Percentiles rank a stretch among this genome's conserved stretches.
Conservation (phyloP, 2,797 vertebrate genomes). For the Neosalanx taihuensis region DNA sequence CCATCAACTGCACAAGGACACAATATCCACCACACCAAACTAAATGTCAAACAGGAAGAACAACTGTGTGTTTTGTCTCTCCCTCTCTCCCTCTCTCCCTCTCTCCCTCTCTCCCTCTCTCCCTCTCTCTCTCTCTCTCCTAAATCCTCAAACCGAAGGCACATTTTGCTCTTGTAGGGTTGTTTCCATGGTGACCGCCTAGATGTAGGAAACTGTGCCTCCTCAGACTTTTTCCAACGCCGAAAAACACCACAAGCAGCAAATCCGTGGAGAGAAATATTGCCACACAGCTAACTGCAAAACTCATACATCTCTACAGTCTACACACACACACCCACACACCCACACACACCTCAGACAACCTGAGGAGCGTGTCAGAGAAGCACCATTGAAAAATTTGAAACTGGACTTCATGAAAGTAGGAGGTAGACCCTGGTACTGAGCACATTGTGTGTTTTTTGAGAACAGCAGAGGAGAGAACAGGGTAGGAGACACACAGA, state of each 20-base stretch:
- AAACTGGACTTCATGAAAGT: too few species aligned
- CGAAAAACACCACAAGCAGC: slow-evolving; percentile 6
- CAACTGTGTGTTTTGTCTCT: slow-evolving; percentile 8
- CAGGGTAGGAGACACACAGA: too few species aligned
- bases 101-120: slow-evolving; percentile 9
- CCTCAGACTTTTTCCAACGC: slow-evolving; percentile 21
- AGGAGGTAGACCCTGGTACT: too few species aligned
- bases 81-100: slow-evolving; percentile 6
- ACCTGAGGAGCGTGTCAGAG: too few species aligned
- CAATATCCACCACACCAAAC: neutral
- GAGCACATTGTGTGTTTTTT: too few species aligned
- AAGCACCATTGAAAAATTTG: too few species aligned
- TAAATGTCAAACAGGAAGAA: neutral
- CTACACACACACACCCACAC: too few species aligned
- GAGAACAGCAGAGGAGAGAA: too few species aligned
- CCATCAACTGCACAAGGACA: neutral
- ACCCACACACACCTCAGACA: too few species aligned
- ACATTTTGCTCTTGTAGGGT: slow-evolving; percentile 40
- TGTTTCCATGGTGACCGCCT: slow-evolving; percentile 60
- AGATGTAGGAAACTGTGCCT: slow-evolving; percentile 36
- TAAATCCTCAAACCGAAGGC: slow-evolving; percentile 28
- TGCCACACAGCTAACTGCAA: neutral
- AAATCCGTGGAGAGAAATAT: neutral
- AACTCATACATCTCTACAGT: neutral
- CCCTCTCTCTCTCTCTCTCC: slow-evolving; percentile 11